Evolutionary conservation across 2,113 vertebrate species (phyloP).

Genomic region (Menura novaehollandiae): DNA sequence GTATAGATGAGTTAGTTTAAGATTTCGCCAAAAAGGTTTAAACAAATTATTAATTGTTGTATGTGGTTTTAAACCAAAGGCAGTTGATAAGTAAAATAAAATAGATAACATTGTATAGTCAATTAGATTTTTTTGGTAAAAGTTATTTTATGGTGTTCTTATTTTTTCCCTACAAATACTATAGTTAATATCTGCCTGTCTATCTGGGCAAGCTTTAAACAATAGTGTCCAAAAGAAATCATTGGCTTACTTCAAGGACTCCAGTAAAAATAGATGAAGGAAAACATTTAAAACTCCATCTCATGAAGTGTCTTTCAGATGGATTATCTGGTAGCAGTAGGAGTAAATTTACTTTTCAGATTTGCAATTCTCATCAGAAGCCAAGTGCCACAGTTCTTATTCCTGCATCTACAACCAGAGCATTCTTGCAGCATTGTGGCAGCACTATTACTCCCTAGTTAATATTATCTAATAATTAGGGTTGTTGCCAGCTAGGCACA

Average conservation of each 20-base stretch:
- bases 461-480: background rate
- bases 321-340: background rate
- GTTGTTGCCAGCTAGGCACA: background rate
- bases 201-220: background rate
- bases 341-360: background rate
- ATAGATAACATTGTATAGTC: background rate
- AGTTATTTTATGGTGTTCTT: background rate
- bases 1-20: background rate
- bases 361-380: background rate
- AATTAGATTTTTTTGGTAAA: background rate
- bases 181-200: background rate
- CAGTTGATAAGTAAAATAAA: background rate
- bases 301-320: background rate
- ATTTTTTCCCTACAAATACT: background rate
- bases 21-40: background rate
- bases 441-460: background rate
- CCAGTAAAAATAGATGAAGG: background rate
- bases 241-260: background rate
- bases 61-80: background rate
- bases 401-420: background rate
- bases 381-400: background rate
- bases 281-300: background rate
- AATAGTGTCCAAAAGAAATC: background rate
- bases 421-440: background rate
- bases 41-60: background rate